Evolutionary conservation across 2,797 vertebrate genomes (phyloP).

Genomic region (Cichlasoma orientale): DNA sequence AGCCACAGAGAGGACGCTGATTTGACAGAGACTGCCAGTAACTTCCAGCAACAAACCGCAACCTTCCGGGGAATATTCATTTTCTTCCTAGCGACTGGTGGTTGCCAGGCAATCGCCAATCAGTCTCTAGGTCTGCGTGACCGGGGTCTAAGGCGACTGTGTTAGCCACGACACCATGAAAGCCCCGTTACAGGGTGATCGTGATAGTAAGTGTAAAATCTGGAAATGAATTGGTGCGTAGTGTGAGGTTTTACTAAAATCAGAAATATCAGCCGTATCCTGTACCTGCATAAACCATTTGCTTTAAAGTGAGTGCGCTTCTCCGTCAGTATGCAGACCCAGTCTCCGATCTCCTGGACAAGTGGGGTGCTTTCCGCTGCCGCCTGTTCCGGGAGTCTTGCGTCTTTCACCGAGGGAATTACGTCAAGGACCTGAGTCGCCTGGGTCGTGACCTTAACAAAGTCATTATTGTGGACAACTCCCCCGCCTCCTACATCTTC

Average conservation of each 20-base stretch:
- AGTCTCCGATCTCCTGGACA: constrained; percentile 91
- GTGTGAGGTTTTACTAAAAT: neutral
- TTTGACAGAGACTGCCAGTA: neutral
- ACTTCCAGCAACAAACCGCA: too few relatives aligned
- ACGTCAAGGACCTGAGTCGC: constrained; percentile 93
- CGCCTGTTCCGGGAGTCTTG: constrained; percentile 94
- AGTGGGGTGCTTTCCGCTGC: constrained; percentile 91
- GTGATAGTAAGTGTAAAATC: neutral
- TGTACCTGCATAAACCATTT: neutral
- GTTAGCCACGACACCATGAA: neutral
- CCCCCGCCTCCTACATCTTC: constrained; percentile 93
- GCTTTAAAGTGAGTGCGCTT: neutral
- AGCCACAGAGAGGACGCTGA: neutral
- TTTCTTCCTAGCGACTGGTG: neutral
- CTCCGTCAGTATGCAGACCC: constrained; percentile 89
- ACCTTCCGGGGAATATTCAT: neutral
- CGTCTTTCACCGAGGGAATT: constrained; percentile 92
- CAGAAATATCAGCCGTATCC: neutral
- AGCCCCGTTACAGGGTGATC: neutral
- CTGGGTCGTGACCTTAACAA: constrained; percentile 89
- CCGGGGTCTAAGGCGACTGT: neutral
- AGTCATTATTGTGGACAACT: constrained; percentile 94
- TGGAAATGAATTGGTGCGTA: too few relatives aligned
- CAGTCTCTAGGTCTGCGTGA: neutral
- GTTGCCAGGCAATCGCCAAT: neutral